A percentile compares a stretch with the other conserved stretches of the same genome.
Evolutionary conservation across 1,140 invertebrate genomes (phyloP).

Genomic region (Nasonia giraulti): DNA sequence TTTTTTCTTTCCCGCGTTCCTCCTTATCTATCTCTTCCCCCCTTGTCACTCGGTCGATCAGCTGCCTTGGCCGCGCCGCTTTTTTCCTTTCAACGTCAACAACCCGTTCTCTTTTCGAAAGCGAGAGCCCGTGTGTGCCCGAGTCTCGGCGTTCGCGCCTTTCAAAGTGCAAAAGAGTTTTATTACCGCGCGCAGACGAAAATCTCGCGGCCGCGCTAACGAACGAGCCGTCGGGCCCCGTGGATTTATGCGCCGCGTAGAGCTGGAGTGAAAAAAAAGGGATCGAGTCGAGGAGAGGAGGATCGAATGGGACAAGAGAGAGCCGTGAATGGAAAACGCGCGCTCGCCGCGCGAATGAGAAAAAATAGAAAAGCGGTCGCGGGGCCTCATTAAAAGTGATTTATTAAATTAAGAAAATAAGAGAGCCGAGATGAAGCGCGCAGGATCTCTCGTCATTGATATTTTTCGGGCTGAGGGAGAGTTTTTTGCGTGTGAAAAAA

Average conservation of each 20-base stretch:
- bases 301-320: constrained; percentile 43
- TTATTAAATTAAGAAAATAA: constrained; percentile 42
- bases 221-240: constrained; percentile 42
- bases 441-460: constrained; percentile 45
- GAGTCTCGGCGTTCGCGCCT: not conserved
- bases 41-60: not conserved
- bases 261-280: constrained; percentile 25
- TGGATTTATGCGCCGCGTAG: constrained; percentile 36
- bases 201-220: constrained; percentile 50
- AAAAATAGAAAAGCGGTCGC: not conserved
- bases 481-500: not conserved
- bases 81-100: constrained; percentile 26
- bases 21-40: not conserved
- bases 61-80: not conserved
- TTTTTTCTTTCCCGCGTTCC: not conserved
- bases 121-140: not conserved
- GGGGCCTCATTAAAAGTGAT: constrained; percentile 48
- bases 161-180: constrained; percentile 52
- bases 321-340: constrained; percentile 25
- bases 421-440: not conserved
- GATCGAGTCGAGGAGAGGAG: not conserved
- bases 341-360: not conserved
- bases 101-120: constrained; percentile 29
- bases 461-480: constrained; percentile 19
- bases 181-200: constrained; percentile 48